Evolutionary conservation across 2,888 invertebrate genomes (phyloP).

Genomic region (Crematogaster levior): DNA sequence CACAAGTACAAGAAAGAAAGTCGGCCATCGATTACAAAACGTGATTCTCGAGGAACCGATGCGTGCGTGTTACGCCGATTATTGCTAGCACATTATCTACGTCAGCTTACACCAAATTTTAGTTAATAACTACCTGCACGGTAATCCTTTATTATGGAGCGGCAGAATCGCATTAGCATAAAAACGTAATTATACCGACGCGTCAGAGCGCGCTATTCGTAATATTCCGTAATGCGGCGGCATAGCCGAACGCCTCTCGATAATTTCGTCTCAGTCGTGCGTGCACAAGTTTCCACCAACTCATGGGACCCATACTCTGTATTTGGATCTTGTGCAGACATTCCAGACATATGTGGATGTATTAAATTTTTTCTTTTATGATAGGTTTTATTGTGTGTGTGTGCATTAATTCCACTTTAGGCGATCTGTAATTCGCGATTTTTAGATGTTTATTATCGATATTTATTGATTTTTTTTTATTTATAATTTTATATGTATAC

Average conservation of each 20-base stretch:
- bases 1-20: background rate
- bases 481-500: no score
- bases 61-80: conserved; percentile 41
- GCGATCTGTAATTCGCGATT: background rate
- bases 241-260: conserved; percentile 56
- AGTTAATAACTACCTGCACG: conserved; percentile 67
- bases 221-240: conserved; percentile 68
- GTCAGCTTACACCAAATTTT: conserved; percentile 62
- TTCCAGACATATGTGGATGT: background rate
- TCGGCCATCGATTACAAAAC: conserved; percentile 21
- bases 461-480: no score
- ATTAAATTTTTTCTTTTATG: background rate
- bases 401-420: background rate
- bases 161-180: conserved; percentile 70
- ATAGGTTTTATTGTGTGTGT: background rate
- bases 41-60: conserved; percentile 45
- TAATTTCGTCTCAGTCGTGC: conserved; percentile 54
- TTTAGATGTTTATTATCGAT: no score
- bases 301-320: background rate
- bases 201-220: conserved; percentile 64
- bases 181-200: conserved; percentile 72
- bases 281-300: conserved; percentile 36
- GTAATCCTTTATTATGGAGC: conserved; percentile 72
- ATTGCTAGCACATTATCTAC: conserved; percentile 59
- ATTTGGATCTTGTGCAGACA: background rate